Evolutionary conservation across 2,888 invertebrate species (phyloP).

Genomic region (Euphydryas editha): DNA sequence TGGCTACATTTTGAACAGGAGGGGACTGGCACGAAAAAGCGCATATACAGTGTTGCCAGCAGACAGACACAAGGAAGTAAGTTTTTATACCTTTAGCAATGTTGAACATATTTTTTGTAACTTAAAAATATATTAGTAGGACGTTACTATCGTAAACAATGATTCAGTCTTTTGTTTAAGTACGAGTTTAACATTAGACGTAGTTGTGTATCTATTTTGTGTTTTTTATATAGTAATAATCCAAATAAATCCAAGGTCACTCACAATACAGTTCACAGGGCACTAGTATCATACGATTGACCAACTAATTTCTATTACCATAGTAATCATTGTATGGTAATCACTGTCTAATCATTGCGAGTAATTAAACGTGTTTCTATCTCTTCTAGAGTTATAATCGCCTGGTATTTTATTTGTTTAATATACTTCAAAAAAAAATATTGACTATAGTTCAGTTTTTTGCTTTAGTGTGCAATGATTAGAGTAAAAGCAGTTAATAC

Average conservation of each 20-base stretch:
- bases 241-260: constrained; percentile 56
- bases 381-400: constrained; percentile 5
- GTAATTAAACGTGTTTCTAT: constrained; percentile 21
- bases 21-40: too few species aligned
- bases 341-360: constrained; percentile 40
- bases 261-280: constrained; percentile 57
- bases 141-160: too few species aligned
- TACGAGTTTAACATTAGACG: too few species aligned
- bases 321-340: constrained; percentile 59
- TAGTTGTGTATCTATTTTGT: constrained; percentile 13
- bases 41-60: too few species aligned
- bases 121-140: too few species aligned
- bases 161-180: too few species aligned
- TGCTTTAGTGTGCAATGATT: too few species aligned
- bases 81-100: too few species aligned
- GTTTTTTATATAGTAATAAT: constrained; percentile 22
- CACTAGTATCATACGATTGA: constrained; percentile 54
- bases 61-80: too few species aligned
- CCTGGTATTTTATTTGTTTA: constrained; percentile 6
- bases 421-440: not conserved
- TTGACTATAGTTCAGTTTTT: not conserved
- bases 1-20: too few species aligned
- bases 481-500: too few species aligned
- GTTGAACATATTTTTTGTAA: too few species aligned
- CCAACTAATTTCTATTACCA: constrained; percentile 56